Percentiles rank a stretch among this genome's conserved stretches.
These are phyloP conservation scores for Onthophagus taurus DNA, from an alignment of 1,140 invertebrate species.

Conservation along the genomic window DNA sequence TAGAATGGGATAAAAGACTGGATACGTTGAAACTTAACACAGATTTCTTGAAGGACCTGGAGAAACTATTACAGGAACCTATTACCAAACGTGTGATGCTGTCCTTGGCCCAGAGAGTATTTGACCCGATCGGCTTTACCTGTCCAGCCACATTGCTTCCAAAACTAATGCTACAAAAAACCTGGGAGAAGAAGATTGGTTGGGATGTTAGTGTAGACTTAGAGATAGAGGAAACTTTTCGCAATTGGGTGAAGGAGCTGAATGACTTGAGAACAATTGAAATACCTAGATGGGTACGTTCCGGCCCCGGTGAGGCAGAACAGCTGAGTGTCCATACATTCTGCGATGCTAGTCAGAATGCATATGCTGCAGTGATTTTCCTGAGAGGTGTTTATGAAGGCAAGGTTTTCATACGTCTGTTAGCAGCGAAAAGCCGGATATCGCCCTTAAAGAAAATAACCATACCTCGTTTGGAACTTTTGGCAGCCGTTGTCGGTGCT, in stretches of 20 bases:
- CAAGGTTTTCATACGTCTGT: conserved; percentile 13
- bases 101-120: conserved; percentile 21
- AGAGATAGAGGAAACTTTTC: conserved; percentile 8
- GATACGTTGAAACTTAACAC: not conserved
- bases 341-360: conserved; percentile 27
- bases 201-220: conserved; percentile 13
- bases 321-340: conserved; percentile 24
- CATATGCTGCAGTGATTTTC: conserved; percentile 25
- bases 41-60: conserved; percentile 3
- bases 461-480: conserved; percentile 26
- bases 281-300: conserved; percentile 14
- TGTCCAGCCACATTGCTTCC: conserved; percentile 21
- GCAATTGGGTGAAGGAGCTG: conserved; percentile 15
- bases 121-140: conserved; percentile 33
- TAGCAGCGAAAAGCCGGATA: conserved; percentile 25
- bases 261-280: conserved; percentile 8
- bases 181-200: conserved; percentile 11
- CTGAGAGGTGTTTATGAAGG: conserved; percentile 12
- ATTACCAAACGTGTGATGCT: conserved; percentile 9
- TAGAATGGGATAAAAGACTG: not conserved
- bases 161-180: conserved; percentile 14
- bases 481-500: conserved; percentile 16
- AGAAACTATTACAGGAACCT: conserved; percentile 11
- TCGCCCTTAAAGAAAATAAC: conserved; percentile 23
- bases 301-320: not conserved